Percentiles rank a stretch among this genome's conserved stretches.
Evolutionary conservation across 35 echinoderm and acorn worm genomes (phyloP).

Genomic region (Eucidaris tribuloides): DNA sequence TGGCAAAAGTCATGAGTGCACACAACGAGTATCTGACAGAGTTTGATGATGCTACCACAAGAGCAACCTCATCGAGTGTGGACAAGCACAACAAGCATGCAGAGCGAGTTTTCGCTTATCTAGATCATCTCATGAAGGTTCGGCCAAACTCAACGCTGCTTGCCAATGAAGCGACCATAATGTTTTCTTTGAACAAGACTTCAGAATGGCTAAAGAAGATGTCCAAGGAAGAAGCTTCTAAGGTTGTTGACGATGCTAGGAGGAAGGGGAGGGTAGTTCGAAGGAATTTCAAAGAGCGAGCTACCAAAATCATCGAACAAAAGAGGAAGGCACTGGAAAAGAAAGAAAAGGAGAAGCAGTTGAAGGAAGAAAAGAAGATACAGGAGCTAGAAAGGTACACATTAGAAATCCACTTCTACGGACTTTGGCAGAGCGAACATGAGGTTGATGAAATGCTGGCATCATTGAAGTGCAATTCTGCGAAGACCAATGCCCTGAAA

Average conservation of each 20-base stretch:
- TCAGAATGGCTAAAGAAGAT: background rate
- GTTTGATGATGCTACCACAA: too few relatives aligned
- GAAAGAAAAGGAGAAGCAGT: background rate
- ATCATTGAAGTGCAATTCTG: background rate
- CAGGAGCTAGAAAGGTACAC: background rate
- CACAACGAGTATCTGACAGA: too few relatives aligned
- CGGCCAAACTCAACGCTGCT: background rate
- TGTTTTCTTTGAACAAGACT: slow-evolving; percentile 8
- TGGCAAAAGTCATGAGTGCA: too few relatives aligned
- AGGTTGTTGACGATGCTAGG: background rate
- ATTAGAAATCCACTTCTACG: background rate
- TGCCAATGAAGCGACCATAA: background rate
- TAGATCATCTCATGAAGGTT: background rate
- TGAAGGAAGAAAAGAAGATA: background rate
- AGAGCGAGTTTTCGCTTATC: background rate
- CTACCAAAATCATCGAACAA: background rate
- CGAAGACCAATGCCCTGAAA: background rate
- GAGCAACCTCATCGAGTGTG: too few relatives aligned
- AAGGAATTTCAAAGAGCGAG: background rate
- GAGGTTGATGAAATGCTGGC: background rate
- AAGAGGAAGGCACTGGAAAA: background rate
- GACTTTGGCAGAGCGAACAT: background rate
- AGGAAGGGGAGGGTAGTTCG: background rate
- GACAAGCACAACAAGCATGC: slow-evolving; percentile 6
- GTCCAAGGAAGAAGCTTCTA: background rate